Conservation (phyloP, 2,888 invertebrate species). For the Clepsis dumicolana region DNA sequence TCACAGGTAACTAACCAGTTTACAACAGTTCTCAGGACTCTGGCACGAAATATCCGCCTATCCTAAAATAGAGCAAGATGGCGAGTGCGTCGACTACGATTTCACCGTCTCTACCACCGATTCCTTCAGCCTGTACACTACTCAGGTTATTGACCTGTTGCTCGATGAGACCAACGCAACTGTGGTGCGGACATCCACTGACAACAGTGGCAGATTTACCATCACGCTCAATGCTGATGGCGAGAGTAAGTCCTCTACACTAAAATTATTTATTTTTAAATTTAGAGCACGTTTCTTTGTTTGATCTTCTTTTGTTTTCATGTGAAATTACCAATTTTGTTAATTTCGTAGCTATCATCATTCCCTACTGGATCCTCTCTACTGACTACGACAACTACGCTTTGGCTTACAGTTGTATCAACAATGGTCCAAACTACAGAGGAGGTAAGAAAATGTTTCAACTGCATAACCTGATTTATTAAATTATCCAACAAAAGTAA, state of each 20-base stretch:
- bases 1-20: neutral
- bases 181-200: constrained; percentile 24
- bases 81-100: constrained; percentile 41
- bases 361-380: constrained; percentile 66
- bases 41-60: constrained; percentile 45
- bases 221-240: constrained; percentile 28
- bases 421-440: constrained; percentile 69
- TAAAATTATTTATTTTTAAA: neutral
- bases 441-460: constrained; percentile 55
- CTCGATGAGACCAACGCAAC: constrained; percentile 36
- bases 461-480: no score
- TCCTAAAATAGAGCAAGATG: constrained; percentile 35
- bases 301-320: neutral
- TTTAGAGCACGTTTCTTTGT: neutral
- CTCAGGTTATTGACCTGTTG: constrained; percentile 22
- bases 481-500: neutral
- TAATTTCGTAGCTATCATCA: constrained; percentile 53
- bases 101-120: constrained; percentile 23
- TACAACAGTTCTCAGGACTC: constrained; percentile 42
- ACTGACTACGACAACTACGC: constrained; percentile 88
- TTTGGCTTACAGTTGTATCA: constrained; percentile 87
- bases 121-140: constrained; percentile 25
- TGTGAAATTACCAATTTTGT: neutral
- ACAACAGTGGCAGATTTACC: constrained; percentile 31
- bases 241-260: constrained; percentile 14